These are phyloP conservation scores for Chiloscyllium plagiosum DNA, from an alignment of 2,113 vertebrate species.

Conservation along the genomic window DNA sequence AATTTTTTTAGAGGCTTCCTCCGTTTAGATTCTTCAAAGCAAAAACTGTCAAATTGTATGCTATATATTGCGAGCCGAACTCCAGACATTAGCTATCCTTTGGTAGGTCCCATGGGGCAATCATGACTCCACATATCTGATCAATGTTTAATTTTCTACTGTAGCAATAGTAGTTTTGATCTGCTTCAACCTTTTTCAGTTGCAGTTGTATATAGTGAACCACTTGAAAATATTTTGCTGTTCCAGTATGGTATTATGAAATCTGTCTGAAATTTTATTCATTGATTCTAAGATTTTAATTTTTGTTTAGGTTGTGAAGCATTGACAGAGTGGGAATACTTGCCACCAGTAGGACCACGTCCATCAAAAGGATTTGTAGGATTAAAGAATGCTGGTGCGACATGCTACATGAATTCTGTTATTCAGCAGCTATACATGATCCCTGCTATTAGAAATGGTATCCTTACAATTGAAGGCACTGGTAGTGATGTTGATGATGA, in stretches of 20 bases:
- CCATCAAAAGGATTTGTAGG: slow-evolving; percentile 97
- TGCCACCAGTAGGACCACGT: slow-evolving; percentile 91
- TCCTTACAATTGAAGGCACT: slow-evolving; percentile 94
- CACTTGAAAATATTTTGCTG: neutral
- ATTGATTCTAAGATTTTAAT: neutral
- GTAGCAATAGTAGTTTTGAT: neutral
- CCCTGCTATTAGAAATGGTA: slow-evolving; percentile 92
- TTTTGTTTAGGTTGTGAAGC: slow-evolving; percentile 79
- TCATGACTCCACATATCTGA: neutral
- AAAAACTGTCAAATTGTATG: neutral
- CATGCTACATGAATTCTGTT: slow-evolving; percentile 99
- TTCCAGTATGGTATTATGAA: neutral
- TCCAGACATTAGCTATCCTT: neutral
- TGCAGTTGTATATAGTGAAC: neutral
- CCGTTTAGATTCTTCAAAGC: neutral
- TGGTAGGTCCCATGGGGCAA: neutral
- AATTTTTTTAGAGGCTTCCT: neutral
- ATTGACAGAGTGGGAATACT: slow-evolving; percentile 95
- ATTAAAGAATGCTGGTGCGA: slow-evolving; percentile 95
- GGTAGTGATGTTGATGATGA: slow-evolving; percentile 97
- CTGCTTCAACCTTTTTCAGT: neutral
- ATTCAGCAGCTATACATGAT: slow-evolving; percentile 99
- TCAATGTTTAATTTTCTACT: neutral
- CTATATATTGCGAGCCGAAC: neutral
- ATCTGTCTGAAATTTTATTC: neutral